A percentile compares a stretch with the other conserved stretches of the same genome.
phyloP scores from a whole-genome alignment of 2,888 invertebrate genomes.

The Hypselothyrea guttata region DNA sequence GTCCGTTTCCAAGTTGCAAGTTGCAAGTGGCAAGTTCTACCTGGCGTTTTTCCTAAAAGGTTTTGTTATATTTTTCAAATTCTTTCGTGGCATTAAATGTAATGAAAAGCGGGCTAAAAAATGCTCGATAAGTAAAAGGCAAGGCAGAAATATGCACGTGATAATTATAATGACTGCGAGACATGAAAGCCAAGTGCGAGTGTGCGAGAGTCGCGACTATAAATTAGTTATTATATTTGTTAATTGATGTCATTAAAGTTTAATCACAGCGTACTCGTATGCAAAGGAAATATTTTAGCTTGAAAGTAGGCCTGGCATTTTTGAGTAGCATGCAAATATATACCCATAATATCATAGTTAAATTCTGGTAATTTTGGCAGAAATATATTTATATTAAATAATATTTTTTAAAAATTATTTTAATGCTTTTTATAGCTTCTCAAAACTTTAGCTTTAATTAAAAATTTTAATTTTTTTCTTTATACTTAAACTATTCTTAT shows the following conservation, averaged over 20 bases:
- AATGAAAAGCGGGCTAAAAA: slow-evolving; percentile 72
- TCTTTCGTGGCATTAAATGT: slow-evolving; percentile 74
- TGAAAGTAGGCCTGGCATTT: no score
- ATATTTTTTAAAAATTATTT: no score
- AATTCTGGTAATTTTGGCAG: no score
- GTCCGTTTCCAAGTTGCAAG: slow-evolving; percentile 66
- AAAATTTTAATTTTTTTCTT: no score
- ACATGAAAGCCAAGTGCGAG: slow-evolving; percentile 50
- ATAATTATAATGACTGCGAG: slow-evolving; percentile 69
- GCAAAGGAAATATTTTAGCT: slow-evolving; percentile 7
- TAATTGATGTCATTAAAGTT: slow-evolving; percentile 45
- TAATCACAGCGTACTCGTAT: slow-evolving; percentile 28
- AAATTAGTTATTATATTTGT: slow-evolving; percentile 38
- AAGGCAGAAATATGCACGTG: slow-evolving; percentile 52
- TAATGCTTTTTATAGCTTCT: no score
- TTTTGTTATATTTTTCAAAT: slow-evolving; percentile 74
- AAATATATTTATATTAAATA: no score
- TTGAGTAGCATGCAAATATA: no score
- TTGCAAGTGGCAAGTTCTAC: slow-evolving; percentile 27
- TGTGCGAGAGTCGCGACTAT: slow-evolving; percentile 18
- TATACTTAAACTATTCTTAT: no score
- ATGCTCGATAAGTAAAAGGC: slow-evolving; percentile 54
- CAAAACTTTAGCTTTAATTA: no score
- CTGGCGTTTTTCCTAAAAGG: slow-evolving; percentile 15
- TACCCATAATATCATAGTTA: no score